Base-by-base conservation (phyloP, 2,888 invertebrate species). In the Erebia palarica region DNA sequence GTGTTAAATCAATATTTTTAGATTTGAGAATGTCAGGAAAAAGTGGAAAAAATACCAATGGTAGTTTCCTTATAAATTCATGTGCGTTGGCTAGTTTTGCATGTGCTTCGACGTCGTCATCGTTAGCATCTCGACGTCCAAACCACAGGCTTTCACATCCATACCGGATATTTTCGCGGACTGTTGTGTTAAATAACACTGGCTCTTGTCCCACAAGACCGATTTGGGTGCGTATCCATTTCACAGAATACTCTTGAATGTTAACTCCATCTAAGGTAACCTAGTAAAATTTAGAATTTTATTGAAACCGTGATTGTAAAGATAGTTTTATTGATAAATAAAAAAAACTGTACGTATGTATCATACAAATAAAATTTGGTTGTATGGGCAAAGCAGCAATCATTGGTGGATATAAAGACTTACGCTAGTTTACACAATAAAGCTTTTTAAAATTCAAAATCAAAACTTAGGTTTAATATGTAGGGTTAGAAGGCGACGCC, bases 151-250 rank as follows among this genome's bases (percentile, higher is more conserved):
- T 99, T 47, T 47, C 47, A 47, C 95, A 93, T 0, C 98, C 98
- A 81, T 97, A 97, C 11, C 96, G 93, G 77, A 99, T 98, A 87
- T 98, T 99, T 83, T 98, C 97, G 8, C 94, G 94, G 55, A 98
- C 96, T 1, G 96, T 96, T 47, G 96, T 95, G 75, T 96, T 96
- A 85, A 98, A 98, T 11, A 98, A 93, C 8, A 98, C 95, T 0
- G 97, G 98, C 83, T 98, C 98, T 90, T 99, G 98, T 0, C 97
- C 97, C 1, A 99, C 98, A 7, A 98, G 95, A 0, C 98, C 98
- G 71, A 98, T 96, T 79, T 97, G 96, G 18, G 94, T 93, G 53
- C 98, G 94, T 21, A 97, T 87, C 96, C 97, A 97, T 14, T 94
- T 94, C 8, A 98, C 92, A 78, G 98, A 97, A n/a, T 98, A 85